These are phyloP conservation scores for Digitonthophagus gazella DNA, from an alignment of 2,888 invertebrate genomes.

Conservation along the genomic window DNA sequence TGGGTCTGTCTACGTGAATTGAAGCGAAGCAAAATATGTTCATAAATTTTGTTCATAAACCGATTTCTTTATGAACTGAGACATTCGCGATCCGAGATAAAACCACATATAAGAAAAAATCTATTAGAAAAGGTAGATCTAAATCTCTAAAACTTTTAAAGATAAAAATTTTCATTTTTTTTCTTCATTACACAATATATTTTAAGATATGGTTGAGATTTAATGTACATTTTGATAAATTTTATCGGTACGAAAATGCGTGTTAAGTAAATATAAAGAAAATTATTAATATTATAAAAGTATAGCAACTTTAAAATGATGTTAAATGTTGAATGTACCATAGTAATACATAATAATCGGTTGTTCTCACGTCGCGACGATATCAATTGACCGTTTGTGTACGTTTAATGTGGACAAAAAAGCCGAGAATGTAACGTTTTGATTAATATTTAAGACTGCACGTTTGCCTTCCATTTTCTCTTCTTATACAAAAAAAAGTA, in stretches of 20 bases:
- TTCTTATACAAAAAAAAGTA: slow-evolving; percentile 29
- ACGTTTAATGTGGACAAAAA: slow-evolving; percentile 15
- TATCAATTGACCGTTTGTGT: slow-evolving; percentile 12
- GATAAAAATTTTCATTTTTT: no score
- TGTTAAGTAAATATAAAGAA: neutral
- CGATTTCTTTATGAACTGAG: no score
- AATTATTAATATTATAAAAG: neutral
- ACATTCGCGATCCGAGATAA: no score
- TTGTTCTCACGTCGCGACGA: neutral
- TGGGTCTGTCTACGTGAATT: no score
- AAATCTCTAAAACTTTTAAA: no score
- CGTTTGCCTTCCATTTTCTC: slow-evolving; percentile 47
- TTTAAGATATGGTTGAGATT: no score
- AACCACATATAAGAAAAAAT: no score
- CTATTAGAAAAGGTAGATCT: no score
- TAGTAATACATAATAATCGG: slow-evolving; percentile 1
- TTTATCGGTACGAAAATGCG: neutral
- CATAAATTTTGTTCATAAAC: no score
- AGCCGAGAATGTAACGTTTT: slow-evolving; percentile 16
- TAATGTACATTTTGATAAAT: neutral
- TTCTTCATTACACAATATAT: no score
- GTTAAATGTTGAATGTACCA: slow-evolving; percentile 11
- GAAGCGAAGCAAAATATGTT: no score
- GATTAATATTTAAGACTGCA: slow-evolving; percentile 43
- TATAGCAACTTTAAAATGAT: slow-evolving; percentile 7